phyloP scores from a whole-genome alignment of 92 coral and sea anemone species.

The Umimayanthus chanpuru region DNA sequence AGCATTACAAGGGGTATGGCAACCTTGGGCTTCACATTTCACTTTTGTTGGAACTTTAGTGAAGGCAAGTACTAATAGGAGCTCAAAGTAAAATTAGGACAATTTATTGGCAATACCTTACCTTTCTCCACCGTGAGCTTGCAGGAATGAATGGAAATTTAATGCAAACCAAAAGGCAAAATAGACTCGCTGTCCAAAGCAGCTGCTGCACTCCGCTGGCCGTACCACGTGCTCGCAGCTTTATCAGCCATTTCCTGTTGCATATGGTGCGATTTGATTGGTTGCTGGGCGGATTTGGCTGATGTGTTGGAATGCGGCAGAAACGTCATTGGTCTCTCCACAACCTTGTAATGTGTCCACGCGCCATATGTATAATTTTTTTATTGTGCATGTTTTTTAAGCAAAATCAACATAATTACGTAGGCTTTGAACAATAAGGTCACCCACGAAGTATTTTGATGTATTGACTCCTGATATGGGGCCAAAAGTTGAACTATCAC shows the following conservation, averaged over 20 bases:
- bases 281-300: conserved; percentile 80
- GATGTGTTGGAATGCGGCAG: conserved; percentile 80
- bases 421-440: conserved; percentile 9
- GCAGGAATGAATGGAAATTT: conserved; percentile 42
- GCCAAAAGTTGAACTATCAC: background rate
- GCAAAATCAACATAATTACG: conserved; percentile 45
- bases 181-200: background rate
- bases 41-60: background rate
- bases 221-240: conserved; percentile 37
- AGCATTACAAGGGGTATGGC: background rate
- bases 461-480: conserved; percentile 4
- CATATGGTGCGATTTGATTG: conserved; percentile 59
- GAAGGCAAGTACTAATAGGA: background rate
- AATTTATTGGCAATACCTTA: background rate
- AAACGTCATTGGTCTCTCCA: conserved; percentile 60
- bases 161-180: conserved; percentile 46
- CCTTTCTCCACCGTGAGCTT: conserved; percentile 7
- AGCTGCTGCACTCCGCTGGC: conserved; percentile 46
- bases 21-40: background rate
- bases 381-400: conserved; percentile 19
- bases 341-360: conserved; percentile 36
- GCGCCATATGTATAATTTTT: conserved; percentile 26
- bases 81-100: background rate
- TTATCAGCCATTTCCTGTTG: conserved; percentile 72
- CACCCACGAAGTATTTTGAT: conserved; percentile 34